Base-by-base conservation (phyloP, 1,140 invertebrate species). In the Aphis craccivora region DNA sequence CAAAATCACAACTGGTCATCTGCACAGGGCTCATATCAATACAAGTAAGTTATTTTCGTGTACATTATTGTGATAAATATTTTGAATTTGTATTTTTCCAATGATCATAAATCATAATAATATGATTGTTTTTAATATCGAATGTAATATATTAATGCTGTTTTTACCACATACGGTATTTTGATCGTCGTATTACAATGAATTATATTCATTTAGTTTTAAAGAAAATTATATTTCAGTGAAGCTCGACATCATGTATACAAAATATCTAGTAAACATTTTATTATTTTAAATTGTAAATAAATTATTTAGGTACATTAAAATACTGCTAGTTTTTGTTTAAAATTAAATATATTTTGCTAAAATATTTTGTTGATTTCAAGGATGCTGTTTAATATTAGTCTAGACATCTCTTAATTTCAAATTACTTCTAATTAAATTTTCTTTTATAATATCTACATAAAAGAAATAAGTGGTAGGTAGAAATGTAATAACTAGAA, bases 1-100 rank as follows among this genome's bases (percentile, higher is more conserved):
- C 99, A 1, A 97, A 97, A 94, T 99, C 98, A 2, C 99, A 99
- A 95, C 96, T 99, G 53, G 96, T 98, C 94, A 99, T 99, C 94
- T 99, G 98, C 95, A 95, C 96, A 83, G 96, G 97, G 90, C 95
- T 99, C 35, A 96, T 99, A n/a, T 96, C 96, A 55, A 96, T 98
- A 23, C 98, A 98, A 96, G 97, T 97, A 95, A 90, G 60, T 93
- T 76, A n/a, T 76, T n/a, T 76, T n/a, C 20, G 60, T 76, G 30
- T n/a, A n/a, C 4, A n/a, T 76, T 76, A 76, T 76, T 35, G 60
- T 35, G 30, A 76, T n/a, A 14, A 30, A 35, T 76, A 76, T 76
- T 67, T n/a, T 67, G 4, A 67, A 67, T n/a, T n/a, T 67, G 4
- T 67, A 67, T n/a, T 23, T n/a, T 0, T 60, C 9, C 11, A 30